Evolutionary conservation across 2,797 vertebrate genomes (phyloP), one percentile per base, ranked within the genome.

Genomic region (Myotis findleyi): DNA sequence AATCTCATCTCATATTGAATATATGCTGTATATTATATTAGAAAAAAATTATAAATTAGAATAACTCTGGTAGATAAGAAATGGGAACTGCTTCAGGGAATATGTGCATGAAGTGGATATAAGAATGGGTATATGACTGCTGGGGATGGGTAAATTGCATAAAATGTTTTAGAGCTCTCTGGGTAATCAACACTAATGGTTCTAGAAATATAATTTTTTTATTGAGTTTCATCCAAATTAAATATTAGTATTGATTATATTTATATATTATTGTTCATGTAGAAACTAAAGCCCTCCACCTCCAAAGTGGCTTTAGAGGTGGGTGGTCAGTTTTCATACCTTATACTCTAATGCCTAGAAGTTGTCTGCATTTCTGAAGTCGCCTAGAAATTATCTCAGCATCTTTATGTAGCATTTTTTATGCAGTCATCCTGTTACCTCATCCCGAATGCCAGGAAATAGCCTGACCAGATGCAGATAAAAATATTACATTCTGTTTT

Each of bases 371-470:
- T 73, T 92, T 90, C 72, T 79, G 27, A 86, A 66, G 51, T 89
- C 36, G 69, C 59, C n/a, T 82, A 71, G 6, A 87, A 57, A 88
- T 93, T 76, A 95, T 90, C 82, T 95, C 66, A 75, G 27, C 73
- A 68, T 87, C 68, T 93, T 94, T 96, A 33, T 93, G 51, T 36
- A 82, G 41, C 23, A 55, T 82, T 95, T 93, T 91, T 95, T 73
- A 87, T 59, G 57, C 73, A 93, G 77, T 96, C 57, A 95, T 95
- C 53, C 55, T 87, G 23, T 89, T 95, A 95, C 30, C 64, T 95
- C 77, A 95, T 84, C 33, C 6, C 62, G 93, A 93, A 94, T 96
- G 84, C 76, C 89, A 95, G 96, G 96, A 97, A 97, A 96, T 96
- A 93, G 91, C 89, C 84, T 89, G 87, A 82, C 62, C 94, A 97